Percentiles rank a stretch among this genome's conserved stretches.
These are phyloP conservation scores for Burhinus oedicnemus DNA, from an alignment of 2,113 vertebrate species.

Conservation along the genomic window DNA sequence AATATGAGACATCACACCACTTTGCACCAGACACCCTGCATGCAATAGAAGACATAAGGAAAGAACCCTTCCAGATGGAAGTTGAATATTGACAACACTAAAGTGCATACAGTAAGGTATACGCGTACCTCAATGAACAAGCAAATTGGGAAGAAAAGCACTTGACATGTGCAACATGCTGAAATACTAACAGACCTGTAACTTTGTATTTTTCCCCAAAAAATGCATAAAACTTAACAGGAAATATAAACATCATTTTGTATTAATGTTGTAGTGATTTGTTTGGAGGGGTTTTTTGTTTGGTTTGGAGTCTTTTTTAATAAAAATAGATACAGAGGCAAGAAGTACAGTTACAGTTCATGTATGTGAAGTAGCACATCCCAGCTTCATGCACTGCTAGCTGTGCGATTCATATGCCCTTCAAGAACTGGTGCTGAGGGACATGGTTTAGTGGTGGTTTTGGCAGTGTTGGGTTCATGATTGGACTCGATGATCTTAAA, in stretches of 20 bases:
- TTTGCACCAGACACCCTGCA: background rate
- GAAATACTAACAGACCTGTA: background rate
- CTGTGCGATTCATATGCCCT: rapidly evolving
- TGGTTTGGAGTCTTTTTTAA: background rate
- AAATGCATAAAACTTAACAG: background rate
- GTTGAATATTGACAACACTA: background rate
- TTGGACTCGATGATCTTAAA: no score
- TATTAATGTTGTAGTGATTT: background rate
- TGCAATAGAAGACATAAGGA: background rate
- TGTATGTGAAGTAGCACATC: rapidly evolving
- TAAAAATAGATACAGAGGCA: background rate
- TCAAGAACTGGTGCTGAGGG: background rate
- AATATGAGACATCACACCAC: background rate
- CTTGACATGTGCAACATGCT: rapidly evolving
- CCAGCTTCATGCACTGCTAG: rapidly evolving
- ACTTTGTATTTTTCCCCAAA: background rate
- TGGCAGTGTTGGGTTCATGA: no score
- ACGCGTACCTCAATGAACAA: background rate
- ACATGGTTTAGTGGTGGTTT: no score
- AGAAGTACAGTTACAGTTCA: background rate
- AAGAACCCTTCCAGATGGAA: background rate
- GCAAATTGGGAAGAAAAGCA: background rate
- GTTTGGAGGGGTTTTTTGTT: background rate
- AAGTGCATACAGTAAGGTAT: background rate
- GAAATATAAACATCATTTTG: background rate